phyloP scores from a whole-genome alignment of 92 coral and sea anemone genomes.

The Zoanthus solanderi region DNA sequence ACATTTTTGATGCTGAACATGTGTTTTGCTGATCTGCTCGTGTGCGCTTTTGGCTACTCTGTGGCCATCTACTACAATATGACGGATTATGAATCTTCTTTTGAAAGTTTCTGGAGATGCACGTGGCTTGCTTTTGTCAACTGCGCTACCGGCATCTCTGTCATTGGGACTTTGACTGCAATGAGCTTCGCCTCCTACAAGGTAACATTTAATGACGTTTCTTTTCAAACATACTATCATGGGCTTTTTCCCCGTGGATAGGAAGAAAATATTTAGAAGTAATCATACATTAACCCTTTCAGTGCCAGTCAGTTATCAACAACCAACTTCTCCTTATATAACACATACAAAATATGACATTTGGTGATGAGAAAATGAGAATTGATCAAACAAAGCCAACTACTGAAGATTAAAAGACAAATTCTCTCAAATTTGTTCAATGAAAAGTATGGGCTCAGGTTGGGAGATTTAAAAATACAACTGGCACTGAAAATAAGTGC shows the following conservation, averaged over 20 bases:
- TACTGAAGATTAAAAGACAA: too few relatives aligned
- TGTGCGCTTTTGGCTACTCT: slow-evolving; percentile 17
- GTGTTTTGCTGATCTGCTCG: slow-evolving; percentile 20
- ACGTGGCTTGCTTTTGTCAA: slow-evolving; percentile 13
- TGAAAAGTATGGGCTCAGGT: too few relatives aligned
- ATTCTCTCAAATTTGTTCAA: too few relatives aligned
- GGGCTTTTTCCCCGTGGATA: neutral
- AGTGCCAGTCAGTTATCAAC: too few relatives aligned
- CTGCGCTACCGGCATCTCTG: slow-evolving; percentile 54
- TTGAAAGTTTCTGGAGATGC: neutral
- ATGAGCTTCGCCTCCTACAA: slow-evolving; percentile 51
- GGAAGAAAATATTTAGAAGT: too few relatives aligned
- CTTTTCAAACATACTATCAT: neutral
- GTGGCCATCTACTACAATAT: neutral
- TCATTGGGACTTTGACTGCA: slow-evolving; percentile 53
- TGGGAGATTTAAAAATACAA: too few relatives aligned
- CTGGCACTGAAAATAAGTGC: too few relatives aligned
- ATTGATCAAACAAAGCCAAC: too few relatives aligned
- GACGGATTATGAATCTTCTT: neutral
- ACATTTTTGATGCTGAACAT: slow-evolving; percentile 23
- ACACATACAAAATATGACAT: too few relatives aligned
- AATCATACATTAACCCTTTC: too few relatives aligned
- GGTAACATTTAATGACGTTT: neutral
- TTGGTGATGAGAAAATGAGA: too few relatives aligned
- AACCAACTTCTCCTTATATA: too few relatives aligned